These are phyloP conservation scores for Mobula hypostoma DNA, from an alignment of 2,113 vertebrate species.

Conservation along the genomic window DNA sequence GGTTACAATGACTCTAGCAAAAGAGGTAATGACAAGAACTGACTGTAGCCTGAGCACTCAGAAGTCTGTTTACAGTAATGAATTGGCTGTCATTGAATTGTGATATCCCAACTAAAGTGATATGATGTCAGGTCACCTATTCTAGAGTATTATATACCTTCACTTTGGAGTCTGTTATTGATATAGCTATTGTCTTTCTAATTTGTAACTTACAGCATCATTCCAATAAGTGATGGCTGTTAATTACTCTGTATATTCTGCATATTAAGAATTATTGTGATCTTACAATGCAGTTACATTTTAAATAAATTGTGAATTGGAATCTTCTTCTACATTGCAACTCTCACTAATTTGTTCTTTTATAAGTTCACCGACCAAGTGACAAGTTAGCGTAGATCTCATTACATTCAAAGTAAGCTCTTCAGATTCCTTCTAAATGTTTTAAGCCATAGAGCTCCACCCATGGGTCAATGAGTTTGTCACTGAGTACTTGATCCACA, in stretches of 20 bases:
- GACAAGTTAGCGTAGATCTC: background rate
- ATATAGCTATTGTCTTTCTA: background rate
- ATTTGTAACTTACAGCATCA: background rate
- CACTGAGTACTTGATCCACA: background rate
- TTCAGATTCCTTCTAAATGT: background rate
- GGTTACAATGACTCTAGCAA: background rate
- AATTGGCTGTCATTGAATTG: constrained; percentile 24
- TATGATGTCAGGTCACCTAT: constrained; percentile 11
- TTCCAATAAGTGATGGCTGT: background rate
- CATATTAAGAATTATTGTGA: background rate
- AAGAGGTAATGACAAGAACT: background rate
- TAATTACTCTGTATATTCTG: background rate
- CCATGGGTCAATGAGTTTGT: background rate
- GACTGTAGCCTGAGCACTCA: background rate
- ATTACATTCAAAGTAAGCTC: background rate
- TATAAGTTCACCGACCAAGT: background rate
- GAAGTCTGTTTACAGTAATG: background rate
- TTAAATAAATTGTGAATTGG: no score
- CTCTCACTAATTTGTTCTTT: background rate
- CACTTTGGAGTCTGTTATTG: background rate
- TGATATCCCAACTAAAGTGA: constrained; percentile 31
- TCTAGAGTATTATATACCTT: constrained; percentile 15
- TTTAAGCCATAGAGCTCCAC: background rate
- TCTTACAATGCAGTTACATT: no score
- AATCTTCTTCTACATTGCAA: background rate